Base-by-base conservation (phyloP, 2,888 invertebrate genomes). In the Drosophila diplacantha region DNA sequence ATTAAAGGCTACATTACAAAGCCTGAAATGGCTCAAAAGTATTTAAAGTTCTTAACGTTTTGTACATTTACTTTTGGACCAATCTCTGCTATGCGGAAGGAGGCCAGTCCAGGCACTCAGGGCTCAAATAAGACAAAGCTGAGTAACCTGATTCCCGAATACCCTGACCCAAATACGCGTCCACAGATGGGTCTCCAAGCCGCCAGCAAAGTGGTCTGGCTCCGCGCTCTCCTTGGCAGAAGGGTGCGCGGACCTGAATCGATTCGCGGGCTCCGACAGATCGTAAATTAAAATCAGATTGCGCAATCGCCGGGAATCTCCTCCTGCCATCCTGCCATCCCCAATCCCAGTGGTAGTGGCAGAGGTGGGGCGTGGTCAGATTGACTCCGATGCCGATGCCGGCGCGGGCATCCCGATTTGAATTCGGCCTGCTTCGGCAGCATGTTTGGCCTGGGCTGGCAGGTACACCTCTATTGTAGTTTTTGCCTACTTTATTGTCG, bases 261-360 rank as follows among this genome's bases (percentile, higher is more conserved):
- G 61, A 60, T 60, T 55, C 47, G 60, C 47, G 44, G 34, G 9
- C 29, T 41, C 51, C 35, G 52, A 38, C 62, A 62, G 63, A 63
- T 66, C 76, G 82, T 86, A 86, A 86, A 86, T 86, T 84, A 85
- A 85, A 85, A 84, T 85, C 85, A 84, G 86, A 86, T 86, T 86
- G 86, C 86, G 86, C 86, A 86, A 86, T 85, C 79, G 84, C 47
- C 63, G 47, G 63, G 55, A 62, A 55, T 49, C 41, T 54, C 63
- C 44, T 31, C 16, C 34, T 11, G 38, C 24, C 35, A 29, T 31
- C 16, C 34, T 11, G 38, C 24, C 35, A 29, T 43, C 58, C 61
- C 54, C 43, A 53, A 61, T 56, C 18, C 39, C 31, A 20, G 16
- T 24, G 47, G 18, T 60, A 43, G 62, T 55, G 39, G 32, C 31